Base-by-base conservation (phyloP, 2,888 invertebrate species). In the Nomada flava region DNA sequence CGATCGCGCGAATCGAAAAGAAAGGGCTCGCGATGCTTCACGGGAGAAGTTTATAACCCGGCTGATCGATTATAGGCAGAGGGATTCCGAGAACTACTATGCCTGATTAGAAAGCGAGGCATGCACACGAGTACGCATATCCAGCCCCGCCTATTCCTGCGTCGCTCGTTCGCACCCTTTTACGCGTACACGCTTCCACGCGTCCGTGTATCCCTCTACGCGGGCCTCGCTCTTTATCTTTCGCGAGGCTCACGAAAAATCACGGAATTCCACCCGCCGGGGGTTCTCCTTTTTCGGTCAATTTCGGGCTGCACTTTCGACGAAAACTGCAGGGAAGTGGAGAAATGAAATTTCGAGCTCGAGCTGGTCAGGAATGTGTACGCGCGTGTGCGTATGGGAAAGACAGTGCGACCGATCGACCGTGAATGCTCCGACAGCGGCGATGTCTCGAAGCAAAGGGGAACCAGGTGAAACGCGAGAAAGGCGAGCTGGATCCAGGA, bases 31-130 rank as follows among this genome's bases (percentile, higher is more conserved):
- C 73, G 79, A 78, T 75, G 83, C 82, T 82, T 84, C 80, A 69
- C 67, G 69, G 84, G 89, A 89, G 89, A 92, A 92, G 92, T 92
- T 90, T 92, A 91, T 91, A 90, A 90, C 89, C 88, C 86, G 84
- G 76, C 87, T 89, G 90, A 92, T 91, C 90, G 92, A 91, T 86
- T 88, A 89, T 92, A 90, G 91, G 89, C 90, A 90, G 91, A 92
- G 90, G 88, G 88, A 90, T 92, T 92, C 91, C 91, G 89, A 92
- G 92, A 92, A 92, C 91, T 92, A 92, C 92, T 92, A 92, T 90
- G 90, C 88, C 89, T 92, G 92, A 92, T 92, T 92, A 91, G 91
- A 92, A 91, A 89, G 88, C 89, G 80, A 86, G 88, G 86, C 89
- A 89, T 89, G 82, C 87, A 87, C 82, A 86, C 86, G 85, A 76